Evolutionary conservation across 1,140 invertebrate species (phyloP).

Genomic region (Chrysoperla carnea): DNA sequence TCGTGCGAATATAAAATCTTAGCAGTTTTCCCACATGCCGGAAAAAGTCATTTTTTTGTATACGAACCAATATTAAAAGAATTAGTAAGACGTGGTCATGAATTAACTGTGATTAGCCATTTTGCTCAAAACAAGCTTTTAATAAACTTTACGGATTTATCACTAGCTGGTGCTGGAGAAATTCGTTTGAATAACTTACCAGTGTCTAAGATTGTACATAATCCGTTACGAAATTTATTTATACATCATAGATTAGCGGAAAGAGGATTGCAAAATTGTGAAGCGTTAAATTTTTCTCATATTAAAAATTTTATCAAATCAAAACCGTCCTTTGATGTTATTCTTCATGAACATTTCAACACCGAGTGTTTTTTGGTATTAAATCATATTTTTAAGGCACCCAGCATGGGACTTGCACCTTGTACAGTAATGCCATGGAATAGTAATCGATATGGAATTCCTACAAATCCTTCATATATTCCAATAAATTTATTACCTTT

Average conservation of each 20-base stretch:
- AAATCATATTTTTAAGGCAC: slow-evolving; percentile 37
- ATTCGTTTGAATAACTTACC: slow-evolving; percentile 13
- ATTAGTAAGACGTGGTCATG: slow-evolving; percentile 42
- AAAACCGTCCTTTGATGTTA: slow-evolving; percentile 42
- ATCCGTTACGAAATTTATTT: no score
- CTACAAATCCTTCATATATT: slow-evolving; percentile 34
- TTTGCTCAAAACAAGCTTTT: slow-evolving; percentile 33
- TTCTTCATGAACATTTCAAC: slow-evolving; percentile 48
- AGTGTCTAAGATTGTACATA: background rate
- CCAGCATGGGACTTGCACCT: slow-evolving; percentile 27
- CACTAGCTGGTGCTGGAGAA: slow-evolving; percentile 18
- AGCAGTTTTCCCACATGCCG: slow-evolving; percentile 43
- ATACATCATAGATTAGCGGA: no score
- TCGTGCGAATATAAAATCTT: slow-evolving; percentile 25
- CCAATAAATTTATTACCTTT: slow-evolving; percentile 31
- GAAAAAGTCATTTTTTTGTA: slow-evolving; percentile 55
- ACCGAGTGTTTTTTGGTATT: slow-evolving; percentile 46
- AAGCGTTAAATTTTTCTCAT: slow-evolving; percentile 24
- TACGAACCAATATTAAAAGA: slow-evolving; percentile 43
- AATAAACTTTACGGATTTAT: slow-evolving; percentile 36
- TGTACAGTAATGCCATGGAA: slow-evolving; percentile 39
- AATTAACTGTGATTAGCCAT: slow-evolving; percentile 48
- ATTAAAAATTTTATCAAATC: slow-evolving; percentile 28
- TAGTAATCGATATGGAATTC: slow-evolving; percentile 32
- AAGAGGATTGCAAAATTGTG: slow-evolving; percentile 28